Evolutionary conservation across 2,113 vertebrate species (phyloP), one percentile per base, ranked within the genome.

Genomic region (Cnemophilus loriae): DNA sequence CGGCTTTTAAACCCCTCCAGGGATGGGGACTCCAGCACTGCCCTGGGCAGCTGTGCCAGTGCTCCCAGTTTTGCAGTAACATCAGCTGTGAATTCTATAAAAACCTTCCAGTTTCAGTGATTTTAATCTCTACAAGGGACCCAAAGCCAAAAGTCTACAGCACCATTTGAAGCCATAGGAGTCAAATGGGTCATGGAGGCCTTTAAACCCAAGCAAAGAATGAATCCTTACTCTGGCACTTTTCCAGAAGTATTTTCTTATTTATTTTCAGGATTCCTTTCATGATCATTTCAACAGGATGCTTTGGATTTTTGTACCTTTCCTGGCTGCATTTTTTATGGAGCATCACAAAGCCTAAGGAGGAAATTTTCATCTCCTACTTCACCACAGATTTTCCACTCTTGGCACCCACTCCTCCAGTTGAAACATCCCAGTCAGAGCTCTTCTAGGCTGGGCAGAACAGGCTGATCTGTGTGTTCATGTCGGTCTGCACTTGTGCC

Each of bases 1-100:
- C 0, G 0, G 14, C 6, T 68, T 59, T 35, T 13, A 60, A 76
- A 76, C 19, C 26, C 49, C 47, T 20, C 15, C 22, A 24, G 63
- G 41, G 15, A 19, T 69, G 70, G 30, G 8, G 12, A 35, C 6
- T 47, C 39, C 30, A 47, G 0, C 61, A 3, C 8, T 49, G n/a
- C 22, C 26, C 35, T 33, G 32, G 14, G 2, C 35, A 35, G 26
- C 41, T 63, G 22, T 49, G 9, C 30, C 63, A 76, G 2, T 1
- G 17, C 17, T 81, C 22, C 11, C 27, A 37, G 22, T 74, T 86
- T 80, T 13, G 13, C 28, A 30, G 32, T 12, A 49, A 65, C 17
- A 42, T 7, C 50, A 41, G 32, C 13, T 10, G 5, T 24, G 21
- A 24, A 19, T 41, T 75, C 35, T 24, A 39, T 7, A 52, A 81